Evolutionary conservation across 2,113 vertebrate genomes (phyloP).

Genomic region (Actenoides hombroni): DNA sequence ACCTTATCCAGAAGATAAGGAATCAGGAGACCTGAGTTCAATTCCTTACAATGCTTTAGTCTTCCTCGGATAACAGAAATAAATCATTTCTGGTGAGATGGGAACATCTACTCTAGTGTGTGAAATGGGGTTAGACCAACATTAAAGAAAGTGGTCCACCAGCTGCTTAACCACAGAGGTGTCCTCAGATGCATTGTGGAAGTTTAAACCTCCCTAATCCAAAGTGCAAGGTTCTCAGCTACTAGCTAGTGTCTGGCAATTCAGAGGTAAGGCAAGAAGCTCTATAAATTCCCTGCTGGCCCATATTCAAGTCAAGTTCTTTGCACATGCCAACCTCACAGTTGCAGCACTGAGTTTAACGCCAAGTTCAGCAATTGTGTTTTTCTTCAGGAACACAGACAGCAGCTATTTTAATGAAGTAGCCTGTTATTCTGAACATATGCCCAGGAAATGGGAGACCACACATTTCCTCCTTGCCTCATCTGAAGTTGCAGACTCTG

Average conservation of each 20-base stretch:
- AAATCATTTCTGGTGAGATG: not conserved
- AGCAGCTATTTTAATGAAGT: not conserved
- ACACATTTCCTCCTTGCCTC: not conserved
- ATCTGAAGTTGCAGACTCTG: not conserved
- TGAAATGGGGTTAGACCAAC: not conserved
- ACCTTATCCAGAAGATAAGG: not conserved
- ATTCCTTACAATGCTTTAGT: not conserved
- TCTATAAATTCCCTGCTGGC: not conserved
- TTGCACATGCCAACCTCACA: not conserved
- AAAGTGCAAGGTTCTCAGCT: not conserved
- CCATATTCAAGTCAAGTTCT: not conserved
- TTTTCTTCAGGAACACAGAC: not conserved
- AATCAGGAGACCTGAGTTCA: not conserved
- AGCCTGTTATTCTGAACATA: not conserved
- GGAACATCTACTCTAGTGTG: not conserved
- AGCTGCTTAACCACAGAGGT: not conserved
- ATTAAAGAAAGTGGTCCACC: not conserved
- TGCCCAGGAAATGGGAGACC: not conserved
- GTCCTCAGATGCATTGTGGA: not conserved
- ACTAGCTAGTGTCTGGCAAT: not conserved
- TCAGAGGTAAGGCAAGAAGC: not conserved
- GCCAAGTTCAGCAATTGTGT: not conserved
- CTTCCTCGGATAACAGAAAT: not conserved
- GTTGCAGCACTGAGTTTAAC: not conserved
- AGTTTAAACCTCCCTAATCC: not conserved